phyloP scores from a whole-genome alignment of 1,140 invertebrate genomes.

The Anoplophora glabripennis region DNA sequence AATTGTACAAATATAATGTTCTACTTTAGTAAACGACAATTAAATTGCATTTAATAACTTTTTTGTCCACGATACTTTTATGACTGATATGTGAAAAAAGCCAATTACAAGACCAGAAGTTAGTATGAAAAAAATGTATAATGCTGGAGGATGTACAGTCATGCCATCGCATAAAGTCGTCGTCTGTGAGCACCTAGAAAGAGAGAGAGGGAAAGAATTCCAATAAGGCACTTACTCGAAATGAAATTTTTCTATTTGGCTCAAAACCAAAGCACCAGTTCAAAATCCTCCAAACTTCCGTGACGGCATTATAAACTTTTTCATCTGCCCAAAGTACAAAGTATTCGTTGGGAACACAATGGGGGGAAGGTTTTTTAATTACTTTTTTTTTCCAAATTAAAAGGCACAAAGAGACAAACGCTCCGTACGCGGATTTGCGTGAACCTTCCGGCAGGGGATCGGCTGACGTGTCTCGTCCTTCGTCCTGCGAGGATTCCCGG shows the following conservation, averaged over 20 bases:
- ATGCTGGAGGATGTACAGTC: too few species aligned
- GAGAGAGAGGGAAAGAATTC: not conserved
- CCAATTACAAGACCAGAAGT: too few species aligned
- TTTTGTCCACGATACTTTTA: too few species aligned
- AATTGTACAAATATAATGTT: too few species aligned
- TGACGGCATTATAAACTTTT: not conserved
- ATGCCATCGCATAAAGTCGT: too few species aligned
- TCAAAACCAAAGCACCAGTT: not conserved
- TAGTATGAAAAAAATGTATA: too few species aligned
- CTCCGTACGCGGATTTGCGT: slow-evolving; percentile 3
- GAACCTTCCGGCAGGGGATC: not conserved
- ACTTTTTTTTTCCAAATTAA: slow-evolving; percentile 25
- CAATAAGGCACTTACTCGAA: not conserved
- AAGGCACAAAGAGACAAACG: slow-evolving; percentile 15
- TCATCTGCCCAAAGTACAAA: not conserved
- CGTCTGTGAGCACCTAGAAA: too few species aligned
- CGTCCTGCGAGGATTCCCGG: slow-evolving; percentile 6
- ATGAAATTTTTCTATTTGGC: not conserved
- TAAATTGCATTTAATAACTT: too few species aligned
- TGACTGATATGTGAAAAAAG: too few species aligned
- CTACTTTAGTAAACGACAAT: too few species aligned
- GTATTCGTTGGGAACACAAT: slow-evolving; percentile 11
- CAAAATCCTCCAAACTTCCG: not conserved
- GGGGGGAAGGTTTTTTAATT: slow-evolving; percentile 27
- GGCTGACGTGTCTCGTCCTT: slow-evolving; percentile 7